A percentile compares a stretch with the other conserved stretches of the same genome.
Evolutionary conservation across 2,888 invertebrate species (phyloP).

Genomic region (Drosophila parthenogenetica): DNA sequence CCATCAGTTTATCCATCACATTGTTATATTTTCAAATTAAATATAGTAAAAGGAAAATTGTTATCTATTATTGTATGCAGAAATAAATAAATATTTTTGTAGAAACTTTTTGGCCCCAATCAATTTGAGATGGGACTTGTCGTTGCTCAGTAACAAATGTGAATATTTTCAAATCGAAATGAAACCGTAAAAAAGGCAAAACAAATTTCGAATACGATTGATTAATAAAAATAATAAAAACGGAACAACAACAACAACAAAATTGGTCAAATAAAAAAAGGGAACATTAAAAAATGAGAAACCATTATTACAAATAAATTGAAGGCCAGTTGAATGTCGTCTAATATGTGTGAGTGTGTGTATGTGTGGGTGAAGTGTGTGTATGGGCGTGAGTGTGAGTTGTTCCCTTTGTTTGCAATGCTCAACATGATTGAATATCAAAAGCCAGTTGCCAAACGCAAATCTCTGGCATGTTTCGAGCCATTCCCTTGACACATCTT

Average conservation of each 20-base stretch:
- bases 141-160: slow-evolving; percentile 25
- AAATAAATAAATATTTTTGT: slow-evolving; percentile 2
- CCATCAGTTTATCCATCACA: slow-evolving; percentile 29
- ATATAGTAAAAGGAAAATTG: slow-evolving; percentile 27
- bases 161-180: slow-evolving; percentile 42
- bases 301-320: slow-evolving; percentile 73
- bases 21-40: slow-evolving; percentile 29
- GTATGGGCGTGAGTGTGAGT: slow-evolving; percentile 29
- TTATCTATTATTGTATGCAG: slow-evolving; percentile 24
- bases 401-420: slow-evolving; percentile 53
- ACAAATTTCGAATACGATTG: slow-evolving; percentile 53
- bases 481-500: slow-evolving; percentile 25
- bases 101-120: slow-evolving; percentile 36
- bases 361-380: slow-evolving; percentile 8
- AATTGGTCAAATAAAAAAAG: slow-evolving; percentile 27
- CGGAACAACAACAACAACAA: slow-evolving; percentile 24
- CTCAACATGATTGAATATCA: slow-evolving; percentile 76
- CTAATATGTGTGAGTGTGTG: slow-evolving; percentile 10
- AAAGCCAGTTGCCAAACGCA: slow-evolving; percentile 72
- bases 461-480: slow-evolving; percentile 74
- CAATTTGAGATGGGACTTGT: slow-evolving; percentile 51
- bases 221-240: slow-evolving; percentile 44
- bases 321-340: slow-evolving; percentile 62
- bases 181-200: slow-evolving; percentile 42
- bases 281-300: slow-evolving; percentile 68